Evolutionary conservation across 2,888 invertebrate species (phyloP), one percentile per base, ranked within the genome.

Genomic region (Chelonus formosanus): DNA sequence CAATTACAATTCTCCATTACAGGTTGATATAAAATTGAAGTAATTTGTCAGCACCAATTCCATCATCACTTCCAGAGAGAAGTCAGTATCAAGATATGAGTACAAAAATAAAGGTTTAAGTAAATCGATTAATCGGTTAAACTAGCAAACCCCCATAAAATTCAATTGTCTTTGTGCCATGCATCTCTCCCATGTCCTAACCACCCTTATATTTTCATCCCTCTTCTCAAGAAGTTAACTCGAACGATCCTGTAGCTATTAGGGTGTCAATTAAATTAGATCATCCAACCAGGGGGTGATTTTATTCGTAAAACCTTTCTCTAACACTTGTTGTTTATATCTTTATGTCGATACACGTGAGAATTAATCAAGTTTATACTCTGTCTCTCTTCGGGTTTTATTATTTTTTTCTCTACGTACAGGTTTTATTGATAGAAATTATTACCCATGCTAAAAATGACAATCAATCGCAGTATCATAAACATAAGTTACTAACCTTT

Each of bases 161-260:
- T 84, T 84, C 82, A 82, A 83, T 83, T 83, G 83, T 82, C 82
- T 79, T 80, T 80, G 75, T 80, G 81, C 80, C 79, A 81, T 80
- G 79, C 80, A 72, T 76, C 70, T 73, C 77, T 73, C 71, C 71
- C 70, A 40, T 53, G 69, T 72, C 74, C 75, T 73, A 80, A 81
- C 79, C 79, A 76, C 81, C 80, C 81, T 80, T 81, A 80, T 78
- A 79, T 77, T 79, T 80, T 78, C 79, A 75, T 75, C 76, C 71
- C 60, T 67, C 64, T 68, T 69, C 63, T 61, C 69, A 62, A 63
- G 70, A 71, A 65, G 67, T 69, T 63, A 66, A 60, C 65, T 65
- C 67, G 58, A 66, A 68, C 71, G 69, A 20, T 67, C 57, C 57
- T 50, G 68, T 76, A 67, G 74, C 78, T 78, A 80, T 80, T 80